phyloP scores from a whole-genome alignment of 35 echinoderm and acorn worm genomes.

The Amphiura filiformis region DNA sequence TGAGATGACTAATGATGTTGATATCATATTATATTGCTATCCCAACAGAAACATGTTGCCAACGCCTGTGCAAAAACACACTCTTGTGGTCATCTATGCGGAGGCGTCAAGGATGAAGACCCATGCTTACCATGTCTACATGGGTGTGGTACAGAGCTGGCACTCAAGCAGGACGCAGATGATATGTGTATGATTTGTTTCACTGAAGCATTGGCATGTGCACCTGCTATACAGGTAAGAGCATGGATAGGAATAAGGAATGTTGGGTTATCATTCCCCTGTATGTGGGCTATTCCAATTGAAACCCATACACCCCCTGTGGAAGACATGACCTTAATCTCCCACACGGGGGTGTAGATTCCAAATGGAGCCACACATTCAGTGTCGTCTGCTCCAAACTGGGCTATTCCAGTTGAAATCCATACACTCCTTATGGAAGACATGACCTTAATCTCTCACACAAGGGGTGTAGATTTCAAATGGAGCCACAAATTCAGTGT shows the following conservation, averaged over 20 bases:
- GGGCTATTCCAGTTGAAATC: too few relatives aligned
- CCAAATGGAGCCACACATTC: too few relatives aligned
- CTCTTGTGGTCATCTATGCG: conserved; percentile 87
- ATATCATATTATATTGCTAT: not conserved
- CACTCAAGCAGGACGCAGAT: conserved; percentile 91
- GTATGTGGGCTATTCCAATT: too few relatives aligned
- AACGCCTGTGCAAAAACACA: conserved; percentile 77
- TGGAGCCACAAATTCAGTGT: too few relatives aligned
- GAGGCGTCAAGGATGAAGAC: conserved; percentile 81
- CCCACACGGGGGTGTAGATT: too few relatives aligned
- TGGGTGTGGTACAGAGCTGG: conserved; percentile 66
- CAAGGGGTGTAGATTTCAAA: too few relatives aligned
- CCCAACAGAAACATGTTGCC: conserved; percentile 56
- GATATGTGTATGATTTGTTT: conserved; percentile 99
- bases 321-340: too few relatives aligned
- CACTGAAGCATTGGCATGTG: conserved; percentile 91
- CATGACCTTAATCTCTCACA: too few relatives aligned
- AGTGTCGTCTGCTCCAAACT: too few relatives aligned
- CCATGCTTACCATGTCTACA: conserved; percentile 82
- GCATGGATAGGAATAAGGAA: not conserved
- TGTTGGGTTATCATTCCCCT: not conserved
- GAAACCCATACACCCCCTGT: too few relatives aligned
- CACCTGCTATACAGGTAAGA: conserved; percentile 93
- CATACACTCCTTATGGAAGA: too few relatives aligned
- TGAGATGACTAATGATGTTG: too few relatives aligned